Conservation (phyloP, 2,888 invertebrate genomes). For the Pammene fasciana region DNA sequence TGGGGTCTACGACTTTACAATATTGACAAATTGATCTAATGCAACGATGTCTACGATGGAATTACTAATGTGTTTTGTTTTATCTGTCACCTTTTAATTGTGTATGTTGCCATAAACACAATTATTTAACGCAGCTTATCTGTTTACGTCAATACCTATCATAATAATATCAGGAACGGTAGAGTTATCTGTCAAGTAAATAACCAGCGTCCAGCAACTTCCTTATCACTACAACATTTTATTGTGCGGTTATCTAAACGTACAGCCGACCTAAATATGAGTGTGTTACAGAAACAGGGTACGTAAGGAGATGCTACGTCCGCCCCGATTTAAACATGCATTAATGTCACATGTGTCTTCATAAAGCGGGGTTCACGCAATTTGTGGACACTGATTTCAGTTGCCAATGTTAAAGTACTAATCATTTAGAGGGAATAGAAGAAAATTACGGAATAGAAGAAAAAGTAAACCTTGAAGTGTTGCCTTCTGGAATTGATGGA, state of each 20-base stretch:
- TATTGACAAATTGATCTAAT: no score
- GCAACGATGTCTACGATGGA: no score
- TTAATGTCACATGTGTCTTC: constrained; percentile 38
- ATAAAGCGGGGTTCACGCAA: constrained; percentile 16
- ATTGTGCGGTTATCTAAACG: constrained; percentile 35
- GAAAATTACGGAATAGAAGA: neutral
- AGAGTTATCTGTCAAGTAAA: constrained; percentile 53
- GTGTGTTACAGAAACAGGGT: constrained; percentile 40
- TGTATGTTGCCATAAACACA: constrained; percentile 7
- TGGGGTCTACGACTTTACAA: no score
- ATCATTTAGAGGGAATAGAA: neutral
- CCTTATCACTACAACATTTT: constrained; percentile 52
- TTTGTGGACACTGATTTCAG: constrained; percentile 19
- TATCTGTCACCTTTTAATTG: neutral
- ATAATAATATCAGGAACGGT: constrained; percentile 43
- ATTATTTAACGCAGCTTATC: constrained; percentile 29
- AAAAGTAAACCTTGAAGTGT: neutral
- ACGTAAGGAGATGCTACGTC: constrained; percentile 30
- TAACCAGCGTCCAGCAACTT: constrained; percentile 57
- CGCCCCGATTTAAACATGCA: constrained; percentile 32
- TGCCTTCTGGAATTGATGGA: neutral
- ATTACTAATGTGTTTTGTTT: neutral
- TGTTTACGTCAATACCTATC: constrained; percentile 31
- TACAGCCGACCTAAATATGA: constrained; percentile 40
- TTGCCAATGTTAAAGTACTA: constrained; percentile 7